Base-by-base conservation (phyloP, 1,140 invertebrate genomes). In the Olivierus martensii region DNA sequence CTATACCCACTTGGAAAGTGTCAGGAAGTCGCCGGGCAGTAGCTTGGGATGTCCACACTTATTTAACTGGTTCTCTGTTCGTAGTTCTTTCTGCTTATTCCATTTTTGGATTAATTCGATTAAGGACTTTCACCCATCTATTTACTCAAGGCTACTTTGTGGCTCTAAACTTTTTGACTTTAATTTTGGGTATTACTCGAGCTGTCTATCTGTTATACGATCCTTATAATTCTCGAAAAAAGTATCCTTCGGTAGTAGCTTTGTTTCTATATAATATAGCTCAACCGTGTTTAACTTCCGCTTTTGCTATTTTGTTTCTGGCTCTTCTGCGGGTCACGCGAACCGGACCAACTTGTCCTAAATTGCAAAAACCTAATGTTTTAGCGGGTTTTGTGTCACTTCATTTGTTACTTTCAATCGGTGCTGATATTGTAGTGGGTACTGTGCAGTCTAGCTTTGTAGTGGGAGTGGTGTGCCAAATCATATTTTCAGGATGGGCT, bases 1-100 rank as follows among this genome's bases (percentile, higher is more conserved):
- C n/a, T n/a, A n/a, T n/a, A n/a, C n/a, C n/a, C n/a, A n/a, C n/a
- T n/a, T n/a, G n/a, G n/a, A n/a, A n/a, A n/a, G n/a, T n/a, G n/a
- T n/a, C n/a, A n/a, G n/a, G n/a, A n/a, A n/a, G n/a, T n/a, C n/a
- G n/a, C n/a, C n/a, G n/a, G n/a, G n/a, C n/a, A n/a, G n/a, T n/a
- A n/a, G n/a, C n/a, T n/a, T 91, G 87, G 87, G 84, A 87, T 57
- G 73, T 91, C 12, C 87, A 92, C 62, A 81, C 91, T 1, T 92
- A 92, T 70, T 66, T 84, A 11, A 82, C 83, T 0, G 87, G 84
- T 0, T 77, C 81, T 12, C 74, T 87, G 59, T 92, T 90, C 63
- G 80, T 83, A 0, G 67, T 89, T 9, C 69, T 92, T 58, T 83
- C 83, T 0, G 72, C 86, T 2, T 87, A 82, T 64, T 86, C 83